phyloP scores from a whole-genome alignment of 2,888 invertebrate species.

The Euphydryas editha region DNA sequence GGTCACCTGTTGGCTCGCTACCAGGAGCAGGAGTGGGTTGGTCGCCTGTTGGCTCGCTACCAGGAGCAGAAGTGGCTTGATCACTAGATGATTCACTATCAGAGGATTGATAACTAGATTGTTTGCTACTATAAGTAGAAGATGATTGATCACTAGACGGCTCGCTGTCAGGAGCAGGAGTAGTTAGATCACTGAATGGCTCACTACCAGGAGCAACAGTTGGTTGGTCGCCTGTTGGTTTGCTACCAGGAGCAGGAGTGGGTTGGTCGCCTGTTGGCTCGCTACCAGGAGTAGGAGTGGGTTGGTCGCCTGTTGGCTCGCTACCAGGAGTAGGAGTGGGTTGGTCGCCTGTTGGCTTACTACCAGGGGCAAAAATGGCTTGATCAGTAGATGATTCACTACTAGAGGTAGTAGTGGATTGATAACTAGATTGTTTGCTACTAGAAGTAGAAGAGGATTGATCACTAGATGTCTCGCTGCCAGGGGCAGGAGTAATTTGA shows the following conservation, averaged over 20 bases:
- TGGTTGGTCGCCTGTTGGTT: background rate
- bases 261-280: background rate
- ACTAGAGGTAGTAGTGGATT: too few species aligned
- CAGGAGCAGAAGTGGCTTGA: too few species aligned
- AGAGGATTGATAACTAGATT: too few species aligned
- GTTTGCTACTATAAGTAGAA: background rate
- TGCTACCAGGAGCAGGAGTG: background rate
- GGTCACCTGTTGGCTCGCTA: background rate
- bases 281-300: background rate
- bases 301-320: background rate
- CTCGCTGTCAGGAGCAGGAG: background rate
- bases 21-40: background rate
- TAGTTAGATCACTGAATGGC: background rate
- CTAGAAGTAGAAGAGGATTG: background rate
- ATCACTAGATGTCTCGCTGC: background rate
- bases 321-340: background rate
- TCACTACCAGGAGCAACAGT: background rate
- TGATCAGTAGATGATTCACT: background rate
- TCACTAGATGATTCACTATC: background rate
- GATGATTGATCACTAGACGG: background rate
- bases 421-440: background rate
- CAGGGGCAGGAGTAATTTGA: background rate
- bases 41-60: background rate
- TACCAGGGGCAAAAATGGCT: background rate
- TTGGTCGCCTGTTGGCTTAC: too few species aligned